A percentile compares a stretch with the other conserved stretches of the same genome.
These are phyloP conservation scores for Scalopus aquaticus DNA, from an alignment of 2,113 vertebrate genomes.

Conservation along the genomic window DNA sequence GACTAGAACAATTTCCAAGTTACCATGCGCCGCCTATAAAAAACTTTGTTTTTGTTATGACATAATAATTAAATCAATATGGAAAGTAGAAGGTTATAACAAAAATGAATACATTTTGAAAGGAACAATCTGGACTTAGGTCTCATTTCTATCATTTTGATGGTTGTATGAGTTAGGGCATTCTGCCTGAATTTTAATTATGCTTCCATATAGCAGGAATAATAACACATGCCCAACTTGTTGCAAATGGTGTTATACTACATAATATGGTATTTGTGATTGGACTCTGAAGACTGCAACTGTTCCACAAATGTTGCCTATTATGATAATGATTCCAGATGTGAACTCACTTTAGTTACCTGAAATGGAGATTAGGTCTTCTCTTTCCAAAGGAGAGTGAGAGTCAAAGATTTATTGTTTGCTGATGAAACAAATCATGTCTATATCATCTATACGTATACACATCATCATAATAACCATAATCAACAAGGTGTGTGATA, in stretches of 20 bases:
- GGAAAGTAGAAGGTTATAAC: not conserved
- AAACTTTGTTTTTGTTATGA: not conserved
- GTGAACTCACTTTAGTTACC: conserved; percentile 28
- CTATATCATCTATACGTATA: not conserved
- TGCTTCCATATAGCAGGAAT: conserved; percentile 51
- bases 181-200: conserved; percentile 56
- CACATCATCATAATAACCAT: not conserved
- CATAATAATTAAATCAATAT: conserved; percentile 55
- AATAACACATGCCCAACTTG: conserved; percentile 30
- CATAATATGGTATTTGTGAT: conserved; percentile 30
- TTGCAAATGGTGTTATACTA: conserved; percentile 31
- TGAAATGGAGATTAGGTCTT: not conserved
- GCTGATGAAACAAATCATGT: not conserved
- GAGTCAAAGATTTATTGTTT: conserved; percentile 27
- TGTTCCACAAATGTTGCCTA: conserved; percentile 18
- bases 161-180: not conserved
- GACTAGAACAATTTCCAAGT: conserved; percentile 19
- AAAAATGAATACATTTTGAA: not conserved
- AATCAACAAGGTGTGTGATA: not conserved
- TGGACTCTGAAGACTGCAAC: conserved; percentile 31
- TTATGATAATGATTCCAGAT: conserved; percentile 37
- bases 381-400: not conserved
- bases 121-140: not conserved
- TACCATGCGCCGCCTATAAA: not conserved
- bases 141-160: conserved; percentile 39